Conservation (phyloP, 2,888 invertebrate genomes). For the Nomada ruficornis region DNA sequence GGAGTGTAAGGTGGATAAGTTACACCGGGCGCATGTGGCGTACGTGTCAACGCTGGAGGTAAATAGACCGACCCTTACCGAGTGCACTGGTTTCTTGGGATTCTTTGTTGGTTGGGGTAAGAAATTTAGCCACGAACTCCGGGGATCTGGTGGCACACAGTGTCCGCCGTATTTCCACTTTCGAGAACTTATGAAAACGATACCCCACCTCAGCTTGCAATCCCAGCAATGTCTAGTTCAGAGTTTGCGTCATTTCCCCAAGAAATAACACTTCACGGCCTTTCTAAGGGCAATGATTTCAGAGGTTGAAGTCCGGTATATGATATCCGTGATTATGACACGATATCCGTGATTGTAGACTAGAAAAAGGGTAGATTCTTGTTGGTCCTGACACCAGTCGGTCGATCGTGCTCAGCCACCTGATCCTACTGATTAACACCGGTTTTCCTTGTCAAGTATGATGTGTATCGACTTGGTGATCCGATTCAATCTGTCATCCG, state of each 20-base stretch:
- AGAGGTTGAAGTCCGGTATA: rapidly evolving
- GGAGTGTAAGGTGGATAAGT: too few species aligned
- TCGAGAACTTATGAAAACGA: neutral
- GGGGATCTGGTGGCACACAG: too few species aligned
- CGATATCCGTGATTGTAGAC: too few species aligned
- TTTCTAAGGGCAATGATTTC: neutral
- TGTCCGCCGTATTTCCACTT: too few species aligned
- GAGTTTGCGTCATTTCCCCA: too few species aligned
- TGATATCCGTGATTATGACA: rapidly evolving
- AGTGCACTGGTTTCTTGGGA: neutral
- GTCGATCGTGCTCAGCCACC: neutral
- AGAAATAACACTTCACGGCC: neutral
- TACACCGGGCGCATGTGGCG: neutral
- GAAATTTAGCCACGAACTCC: too few species aligned
- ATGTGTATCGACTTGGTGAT: slow-evolving; percentile 30
- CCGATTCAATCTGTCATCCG: slow-evolving; percentile 46
- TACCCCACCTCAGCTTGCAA: neutral
- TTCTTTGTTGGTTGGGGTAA: too few species aligned
- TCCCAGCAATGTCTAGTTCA: too few species aligned
- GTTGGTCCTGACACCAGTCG: neutral
- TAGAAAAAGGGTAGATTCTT: neutral
- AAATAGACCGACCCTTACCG: slow-evolving; percentile 15
- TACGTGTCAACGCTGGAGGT: slow-evolving; percentile 16
- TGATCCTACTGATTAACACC: slow-evolving; percentile 2
- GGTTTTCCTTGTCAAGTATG: slow-evolving; percentile 22